Evolutionary conservation across 2,888 invertebrate species (phyloP).

Genomic region (Folsomia manolachei): DNA sequence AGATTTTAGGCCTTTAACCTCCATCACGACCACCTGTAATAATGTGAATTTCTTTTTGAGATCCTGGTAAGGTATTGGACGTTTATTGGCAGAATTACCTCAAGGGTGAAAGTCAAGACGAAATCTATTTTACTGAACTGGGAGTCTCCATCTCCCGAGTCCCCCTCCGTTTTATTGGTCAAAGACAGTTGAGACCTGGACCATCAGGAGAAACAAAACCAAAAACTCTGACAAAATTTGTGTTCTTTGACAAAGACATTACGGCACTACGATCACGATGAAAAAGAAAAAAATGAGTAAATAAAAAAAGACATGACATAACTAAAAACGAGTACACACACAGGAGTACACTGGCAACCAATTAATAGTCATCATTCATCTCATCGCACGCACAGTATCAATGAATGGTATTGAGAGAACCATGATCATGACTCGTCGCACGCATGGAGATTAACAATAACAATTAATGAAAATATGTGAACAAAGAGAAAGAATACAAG

Average conservation of each 20-base stretch:
- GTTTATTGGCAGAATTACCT: no score
- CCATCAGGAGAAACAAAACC: slow-evolving; percentile 49
- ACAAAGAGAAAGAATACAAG: no score
- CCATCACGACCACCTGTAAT: slow-evolving; percentile 92
- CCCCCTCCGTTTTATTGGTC: slow-evolving; percentile 85
- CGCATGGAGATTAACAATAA: no score
- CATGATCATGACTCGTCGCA: no score
- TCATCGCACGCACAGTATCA: no score
- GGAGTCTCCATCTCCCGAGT: slow-evolving; percentile 92
- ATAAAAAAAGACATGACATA: slow-evolving; percentile 34
- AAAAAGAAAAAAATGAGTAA: slow-evolving; percentile 9
- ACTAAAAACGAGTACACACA: slow-evolving; percentile 19
- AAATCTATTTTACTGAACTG: slow-evolving; percentile 97
- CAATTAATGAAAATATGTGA: no score
- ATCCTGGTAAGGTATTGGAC: no score
- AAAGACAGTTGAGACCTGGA: slow-evolving; percentile 83
- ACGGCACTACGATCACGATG: slow-evolving; percentile 22
- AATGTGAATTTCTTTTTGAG: no score
- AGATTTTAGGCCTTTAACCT: slow-evolving; percentile 96
- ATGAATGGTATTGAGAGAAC: no score
- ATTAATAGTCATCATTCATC: no score
- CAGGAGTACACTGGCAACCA: no score
- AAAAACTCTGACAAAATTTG: slow-evolving; percentile 39
- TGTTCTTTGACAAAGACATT: slow-evolving; percentile 31
- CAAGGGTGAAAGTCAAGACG: slow-evolving; percentile 91